Base-by-base conservation (phyloP, 2,888 invertebrate species). In the Chesias legatella region DNA sequence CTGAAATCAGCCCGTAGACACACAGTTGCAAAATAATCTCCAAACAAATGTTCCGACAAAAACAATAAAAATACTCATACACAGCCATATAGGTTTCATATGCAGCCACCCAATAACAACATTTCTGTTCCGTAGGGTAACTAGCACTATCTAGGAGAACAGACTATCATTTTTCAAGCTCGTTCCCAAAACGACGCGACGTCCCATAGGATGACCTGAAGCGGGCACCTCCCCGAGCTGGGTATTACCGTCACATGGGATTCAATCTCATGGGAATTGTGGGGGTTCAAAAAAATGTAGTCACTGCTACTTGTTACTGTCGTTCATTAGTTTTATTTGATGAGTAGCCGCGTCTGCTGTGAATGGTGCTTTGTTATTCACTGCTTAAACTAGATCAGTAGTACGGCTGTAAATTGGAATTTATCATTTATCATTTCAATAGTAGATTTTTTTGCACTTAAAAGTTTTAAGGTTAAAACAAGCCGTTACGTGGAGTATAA, bases 241-340 rank as follows among this genome's bases (percentile, higher is more conserved):
- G 73, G 72, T 67, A 68, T 58, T 60, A 44, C 37, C 62, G 77
- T 64, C 84, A 73, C 83, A 60, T 71, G 86, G 86, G 86, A 86
- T 85, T 88, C 84, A 88, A 88, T 86, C 86, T 88, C 86, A 72
- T 55, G 86, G 86, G 86, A 88, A 86, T 88, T 88, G 52, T 55
- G 60, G 54, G 56, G 56, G 62, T 58, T 44, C 61, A 84, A 88
- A 84, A 81, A 84, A 80, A 67, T 42, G 49, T 29, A 17, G 31
- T 46, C 43, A 37, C 29, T 20, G 2, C 13, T 17, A 17, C 13
- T 20, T 45, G 34, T 47, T 43, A 43, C 43, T 39, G 43, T 43
- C 51, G 57, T 51, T 17, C 13, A 5, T 53, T 33, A 36, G 10
- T 29, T 36, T 35, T 26, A 5, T 26, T 10, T 31, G 17, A 36